Base-by-base conservation (phyloP, 2,797 vertebrate species). In the Erithacus rubecula region DNA sequence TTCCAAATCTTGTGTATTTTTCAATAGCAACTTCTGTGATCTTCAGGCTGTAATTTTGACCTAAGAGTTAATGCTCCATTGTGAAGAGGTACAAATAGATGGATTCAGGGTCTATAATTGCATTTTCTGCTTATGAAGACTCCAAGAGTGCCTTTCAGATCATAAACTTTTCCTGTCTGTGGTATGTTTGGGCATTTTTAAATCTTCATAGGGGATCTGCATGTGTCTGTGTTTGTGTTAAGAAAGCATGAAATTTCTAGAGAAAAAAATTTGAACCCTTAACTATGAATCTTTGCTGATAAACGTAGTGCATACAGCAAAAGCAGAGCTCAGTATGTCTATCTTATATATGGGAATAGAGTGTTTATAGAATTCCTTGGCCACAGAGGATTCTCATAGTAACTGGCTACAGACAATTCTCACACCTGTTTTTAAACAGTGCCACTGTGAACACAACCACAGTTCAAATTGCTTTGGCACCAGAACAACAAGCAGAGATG, bases 391-490 rank as follows among this genome's bases (percentile, higher is more conserved):
- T 56, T 88, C 59, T 56, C 53, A 59, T 1, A 30, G 22, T 77
- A 30, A 74, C 21, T 60, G 29, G 15, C 32, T 39, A 47, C 15
- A 68, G 55, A 55, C 1, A 2, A 15, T 47, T 64, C 26, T 56
- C 46, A 64, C 9, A 39, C n/a, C 5, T 44, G 6, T 65, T 87
- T 83, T 65, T 74, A 65, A 74, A 58, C 6, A 58, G 9, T 20
- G 7, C 23, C 52, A 75, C 82, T 83, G 60, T 1, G 26, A 87
- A 70, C 21, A 83, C 24, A 71, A 32, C 6, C 67, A 27, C 47
- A 74, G 69, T 41, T 87, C 34, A 72, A 62, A 81, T 74, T 32
- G 27, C 6, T 90, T 75, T 90, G 53, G 49, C 36, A 89, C n/a
- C 17, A 59, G 41, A 84, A 75, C 5, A 87, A 53, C 5, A 58